phyloP scores from a whole-genome alignment of 2,113 vertebrate genomes.

The Oreotrochilus melanogaster region DNA sequence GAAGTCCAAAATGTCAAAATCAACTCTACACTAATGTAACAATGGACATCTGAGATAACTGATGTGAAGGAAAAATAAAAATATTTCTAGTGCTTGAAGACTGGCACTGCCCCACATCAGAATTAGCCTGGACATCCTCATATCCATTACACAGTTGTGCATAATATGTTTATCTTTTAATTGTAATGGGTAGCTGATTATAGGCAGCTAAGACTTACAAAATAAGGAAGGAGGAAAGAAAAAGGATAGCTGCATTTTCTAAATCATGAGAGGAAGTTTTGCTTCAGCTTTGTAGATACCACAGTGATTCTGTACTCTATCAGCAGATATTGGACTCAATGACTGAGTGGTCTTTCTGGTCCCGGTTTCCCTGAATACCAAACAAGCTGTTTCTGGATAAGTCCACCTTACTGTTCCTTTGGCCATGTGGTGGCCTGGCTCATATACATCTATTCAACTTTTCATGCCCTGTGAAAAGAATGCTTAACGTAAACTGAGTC shows the following conservation, averaged over 20 bases:
- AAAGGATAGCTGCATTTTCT: background rate
- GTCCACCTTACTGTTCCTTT: background rate
- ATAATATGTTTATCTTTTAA: background rate
- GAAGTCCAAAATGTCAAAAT: conserved; percentile 17
- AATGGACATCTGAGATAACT: background rate
- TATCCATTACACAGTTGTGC: background rate
- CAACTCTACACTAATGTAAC: background rate
- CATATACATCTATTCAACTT: background rate
- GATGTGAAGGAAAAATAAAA: background rate
- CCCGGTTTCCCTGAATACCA: background rate
- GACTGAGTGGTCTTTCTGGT: background rate
- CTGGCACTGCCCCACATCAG: background rate
- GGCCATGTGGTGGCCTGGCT: background rate
- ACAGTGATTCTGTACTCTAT: background rate
- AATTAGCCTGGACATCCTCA: background rate
- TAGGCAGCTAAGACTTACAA: background rate
- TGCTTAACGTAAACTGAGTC: background rate
- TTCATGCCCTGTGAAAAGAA: background rate
- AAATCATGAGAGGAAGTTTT: background rate
- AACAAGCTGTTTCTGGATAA: background rate
- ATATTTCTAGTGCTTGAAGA: background rate
- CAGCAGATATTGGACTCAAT: background rate
- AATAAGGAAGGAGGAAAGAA: background rate
- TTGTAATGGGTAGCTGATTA: background rate
- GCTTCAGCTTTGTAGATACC: background rate